Evolutionary conservation across 1,140 invertebrate species (phyloP).

Genomic region (Trichonephila inaurata): DNA sequence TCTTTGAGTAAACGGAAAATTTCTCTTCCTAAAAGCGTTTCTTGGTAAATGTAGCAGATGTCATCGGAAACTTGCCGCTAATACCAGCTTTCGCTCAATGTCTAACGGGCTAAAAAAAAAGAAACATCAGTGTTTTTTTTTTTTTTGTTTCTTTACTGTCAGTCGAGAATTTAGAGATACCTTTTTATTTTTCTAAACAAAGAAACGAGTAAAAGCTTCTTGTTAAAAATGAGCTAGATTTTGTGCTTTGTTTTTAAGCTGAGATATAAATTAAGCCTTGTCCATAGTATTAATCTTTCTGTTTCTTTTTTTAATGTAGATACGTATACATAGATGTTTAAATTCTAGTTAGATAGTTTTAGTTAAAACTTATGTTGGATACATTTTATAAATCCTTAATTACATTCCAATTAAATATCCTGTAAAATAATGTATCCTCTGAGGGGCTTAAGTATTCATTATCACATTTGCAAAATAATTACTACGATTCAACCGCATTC

Average conservation of each 20-base stretch:
- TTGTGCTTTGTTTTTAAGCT: background rate
- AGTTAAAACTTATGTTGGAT: too few species aligned
- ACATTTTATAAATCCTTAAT: too few species aligned
- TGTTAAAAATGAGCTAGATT: background rate
- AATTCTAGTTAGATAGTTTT: background rate
- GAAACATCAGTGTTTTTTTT: background rate
- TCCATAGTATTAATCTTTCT: background rate
- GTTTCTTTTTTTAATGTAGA: background rate
- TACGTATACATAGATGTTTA: background rate
- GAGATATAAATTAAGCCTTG: background rate
- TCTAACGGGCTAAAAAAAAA: conserved; percentile 15
- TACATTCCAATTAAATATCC: too few species aligned
- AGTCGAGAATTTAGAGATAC: background rate
- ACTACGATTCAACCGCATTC: too few species aligned
- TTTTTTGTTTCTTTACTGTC: background rate
- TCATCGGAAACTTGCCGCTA: conserved; percentile 35
- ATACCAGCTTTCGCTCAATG: conserved; percentile 26
- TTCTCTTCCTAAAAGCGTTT: conserved; percentile 33
- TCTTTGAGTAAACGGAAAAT: conserved; percentile 43
- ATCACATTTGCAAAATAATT: too few species aligned
- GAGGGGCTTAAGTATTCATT: too few species aligned
- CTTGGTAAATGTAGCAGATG: conserved; percentile 45
- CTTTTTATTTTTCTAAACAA: too few species aligned
- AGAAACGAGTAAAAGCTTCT: background rate
- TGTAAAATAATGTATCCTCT: too few species aligned